A percentile compares a stretch with the other conserved stretches of the same genome.
Conservation (phyloP, 2,888 invertebrate species). For the Lymantria monacha region DNA sequence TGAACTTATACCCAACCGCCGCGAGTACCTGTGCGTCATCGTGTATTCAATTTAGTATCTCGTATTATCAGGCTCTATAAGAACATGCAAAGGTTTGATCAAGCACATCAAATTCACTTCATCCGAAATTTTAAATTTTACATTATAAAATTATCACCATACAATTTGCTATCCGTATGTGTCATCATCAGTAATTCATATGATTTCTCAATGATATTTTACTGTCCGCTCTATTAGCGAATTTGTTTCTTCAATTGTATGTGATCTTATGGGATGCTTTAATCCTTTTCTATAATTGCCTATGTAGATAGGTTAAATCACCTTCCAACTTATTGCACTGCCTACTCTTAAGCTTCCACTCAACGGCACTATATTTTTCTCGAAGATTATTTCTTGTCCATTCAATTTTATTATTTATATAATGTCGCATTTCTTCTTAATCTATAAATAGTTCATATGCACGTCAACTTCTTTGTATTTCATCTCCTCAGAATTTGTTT, state of each 20-base stretch:
- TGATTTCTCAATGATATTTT: slow-evolving; percentile 44
- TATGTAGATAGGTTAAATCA: slow-evolving; percentile 42
- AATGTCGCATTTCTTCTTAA: slow-evolving; percentile 23
- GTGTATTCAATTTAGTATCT: slow-evolving; percentile 64
- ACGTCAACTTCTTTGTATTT: slow-evolving; percentile 42
- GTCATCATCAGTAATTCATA: slow-evolving; percentile 59
- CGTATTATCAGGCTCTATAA: slow-evolving; percentile 65
- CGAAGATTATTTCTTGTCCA: slow-evolving; percentile 26
- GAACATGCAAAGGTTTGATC: slow-evolving; percentile 73
- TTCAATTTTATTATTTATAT: slow-evolving; percentile 23
- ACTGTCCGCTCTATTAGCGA: slow-evolving; percentile 41
- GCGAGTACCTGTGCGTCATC: slow-evolving; percentile 73
- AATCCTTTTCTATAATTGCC: slow-evolving; percentile 38
- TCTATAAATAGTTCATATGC: slow-evolving; percentile 36
- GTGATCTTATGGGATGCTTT: slow-evolving; percentile 58
- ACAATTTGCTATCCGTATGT: slow-evolving; percentile 53
- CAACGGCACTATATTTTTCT: slow-evolving; percentile 41
- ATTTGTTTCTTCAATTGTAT: slow-evolving; percentile 23
- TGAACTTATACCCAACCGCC: slow-evolving; percentile 70
- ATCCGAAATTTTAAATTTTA: slow-evolving; percentile 40
- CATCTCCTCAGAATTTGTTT: slow-evolving; percentile 25
- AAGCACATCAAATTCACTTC: slow-evolving; percentile 55
- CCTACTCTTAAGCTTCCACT: slow-evolving; percentile 46
- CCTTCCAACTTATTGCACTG: slow-evolving; percentile 51
- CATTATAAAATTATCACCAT: slow-evolving; percentile 38